A percentile compares a stretch with the other conserved stretches of the same genome.
Evolutionary conservation across 2,888 invertebrate genomes (phyloP).

Genomic region (Tetanocera ferruginea): DNA sequence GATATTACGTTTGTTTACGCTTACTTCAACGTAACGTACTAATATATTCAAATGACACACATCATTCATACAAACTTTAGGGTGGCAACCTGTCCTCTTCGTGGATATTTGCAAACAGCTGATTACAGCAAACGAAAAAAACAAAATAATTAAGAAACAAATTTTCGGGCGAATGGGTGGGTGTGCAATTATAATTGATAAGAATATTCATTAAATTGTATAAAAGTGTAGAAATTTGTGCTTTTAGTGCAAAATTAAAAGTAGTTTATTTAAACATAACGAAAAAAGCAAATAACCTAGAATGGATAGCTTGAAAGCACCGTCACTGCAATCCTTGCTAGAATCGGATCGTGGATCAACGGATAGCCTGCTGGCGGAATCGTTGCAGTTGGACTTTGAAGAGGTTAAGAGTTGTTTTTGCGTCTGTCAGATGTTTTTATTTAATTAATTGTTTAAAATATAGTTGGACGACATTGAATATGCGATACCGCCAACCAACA

Average conservation of each 20-base stretch:
- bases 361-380: conserved; percentile 74
- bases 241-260: not conserved
- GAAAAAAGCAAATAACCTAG: not conserved
- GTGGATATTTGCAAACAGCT: conserved; percentile 7
- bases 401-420: conserved; percentile 71
- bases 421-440: not conserved
- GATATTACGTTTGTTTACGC: too few relatives aligned
- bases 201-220: not conserved
- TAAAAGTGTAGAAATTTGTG: not conserved
- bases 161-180: conserved; percentile 32
- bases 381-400: conserved; percentile 77
- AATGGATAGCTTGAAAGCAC: conserved; percentile 68
- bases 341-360: conserved; percentile 76
- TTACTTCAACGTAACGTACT: too few relatives aligned
- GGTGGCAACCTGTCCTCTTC: too few relatives aligned
- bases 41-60: too few relatives aligned
- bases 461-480: conserved; percentile 87
- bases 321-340: conserved; percentile 73
- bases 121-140: not conserved
- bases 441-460: conserved; percentile 53
- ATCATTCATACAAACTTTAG: not conserved
- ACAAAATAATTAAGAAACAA: not conserved
- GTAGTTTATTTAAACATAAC: not conserved
- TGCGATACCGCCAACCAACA: conserved; percentile 82
- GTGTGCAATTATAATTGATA: conserved; percentile 34